Base-by-base conservation (phyloP, 2,797 vertebrate species). In the Otolemur crassicaudatus region DNA sequence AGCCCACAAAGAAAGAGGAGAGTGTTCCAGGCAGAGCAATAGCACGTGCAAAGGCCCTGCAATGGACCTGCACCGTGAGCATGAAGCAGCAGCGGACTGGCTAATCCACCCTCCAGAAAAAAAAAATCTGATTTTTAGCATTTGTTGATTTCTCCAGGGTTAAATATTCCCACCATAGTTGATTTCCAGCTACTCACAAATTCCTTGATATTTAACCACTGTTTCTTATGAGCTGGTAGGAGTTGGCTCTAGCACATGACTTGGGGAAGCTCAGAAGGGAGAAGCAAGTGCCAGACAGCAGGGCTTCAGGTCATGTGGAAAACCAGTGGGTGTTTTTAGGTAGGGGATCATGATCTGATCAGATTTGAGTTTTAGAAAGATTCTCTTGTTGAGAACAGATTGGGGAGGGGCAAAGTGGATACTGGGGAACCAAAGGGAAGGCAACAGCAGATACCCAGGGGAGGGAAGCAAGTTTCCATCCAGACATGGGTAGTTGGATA, bases 401-500 rank as follows among this genome's bases (percentile, higher is more conserved):
- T 69, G 3, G 34, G 67, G 53, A 34, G 14, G 34, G 10, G 56
- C 49, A 19, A 27, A n/a, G 53, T 9, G 9, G 73, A 34, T 0
- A 0, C 77, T 34, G 77, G 17, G 19, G 3, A 31, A 14, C 49
- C n/a, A 13, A 34, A 34, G 37, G 20, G 6, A 19, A 75, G 37
- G 63, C n/a, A 3, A 1, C 5, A n/a, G 46, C 1, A 3, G 88
- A 69, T 73, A 34, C 5, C n/a, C 20, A 8, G 53, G 29, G 73
- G 19, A 76, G 20, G 7, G 61, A 8, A 1, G 12, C n/a, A 29
- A 22, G 25, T 46, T 73, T 61, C 70, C 25, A 0, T 72, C 5
- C 37, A 4, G 80, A 17, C 19, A 12, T 0, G 0, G 1, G 0
- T 4, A 13, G 31, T 12, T 7, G 0, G 0, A 2, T 9, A 65